phyloP scores from a whole-genome alignment of 2,888 invertebrate species.

The Trachelus troglodyta region DNA sequence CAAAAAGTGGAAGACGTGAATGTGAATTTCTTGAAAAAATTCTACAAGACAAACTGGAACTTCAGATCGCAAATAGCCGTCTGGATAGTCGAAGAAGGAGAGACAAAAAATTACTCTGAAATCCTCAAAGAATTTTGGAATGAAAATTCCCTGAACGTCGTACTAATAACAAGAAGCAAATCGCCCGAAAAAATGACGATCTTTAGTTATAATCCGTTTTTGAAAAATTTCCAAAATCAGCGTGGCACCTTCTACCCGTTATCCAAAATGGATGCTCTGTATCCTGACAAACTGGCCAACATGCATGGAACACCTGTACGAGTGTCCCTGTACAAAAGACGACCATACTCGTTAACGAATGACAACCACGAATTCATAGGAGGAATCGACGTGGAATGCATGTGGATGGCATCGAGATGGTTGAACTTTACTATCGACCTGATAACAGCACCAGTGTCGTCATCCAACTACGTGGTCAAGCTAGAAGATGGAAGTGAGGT shows the following conservation, averaged over 20 bases:
- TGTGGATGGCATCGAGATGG: slow-evolving; percentile 19
- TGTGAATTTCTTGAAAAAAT: background rate
- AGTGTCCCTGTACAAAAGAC: slow-evolving; percentile 28
- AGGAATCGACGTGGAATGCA: slow-evolving; percentile 28
- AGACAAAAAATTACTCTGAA: too few species aligned
- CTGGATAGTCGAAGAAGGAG: background rate
- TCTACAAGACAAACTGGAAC: background rate
- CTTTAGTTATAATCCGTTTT: background rate
- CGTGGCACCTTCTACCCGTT: background rate
- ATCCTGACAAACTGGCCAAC: slow-evolving; percentile 29
- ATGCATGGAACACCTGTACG: slow-evolving; percentile 28
- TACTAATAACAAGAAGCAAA: background rate
- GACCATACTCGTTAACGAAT: slow-evolving; percentile 17
- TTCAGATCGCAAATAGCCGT: background rate
- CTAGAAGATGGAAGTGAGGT: slow-evolving; percentile 18
- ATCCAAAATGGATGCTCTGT: slow-evolving; percentile 15
- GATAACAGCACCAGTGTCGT: slow-evolving; percentile 13
- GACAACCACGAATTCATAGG: slow-evolving; percentile 13
- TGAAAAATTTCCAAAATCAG: background rate
- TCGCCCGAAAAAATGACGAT: background rate
- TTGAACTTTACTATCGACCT: slow-evolving; percentile 28
- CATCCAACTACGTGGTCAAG: slow-evolving; percentile 17
- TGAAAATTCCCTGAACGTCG: background rate
- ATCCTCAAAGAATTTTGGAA: background rate
- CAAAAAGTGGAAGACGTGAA: background rate